Conservation (phyloP, 2,797 vertebrate genomes). For the Tapera naevia region DNA sequence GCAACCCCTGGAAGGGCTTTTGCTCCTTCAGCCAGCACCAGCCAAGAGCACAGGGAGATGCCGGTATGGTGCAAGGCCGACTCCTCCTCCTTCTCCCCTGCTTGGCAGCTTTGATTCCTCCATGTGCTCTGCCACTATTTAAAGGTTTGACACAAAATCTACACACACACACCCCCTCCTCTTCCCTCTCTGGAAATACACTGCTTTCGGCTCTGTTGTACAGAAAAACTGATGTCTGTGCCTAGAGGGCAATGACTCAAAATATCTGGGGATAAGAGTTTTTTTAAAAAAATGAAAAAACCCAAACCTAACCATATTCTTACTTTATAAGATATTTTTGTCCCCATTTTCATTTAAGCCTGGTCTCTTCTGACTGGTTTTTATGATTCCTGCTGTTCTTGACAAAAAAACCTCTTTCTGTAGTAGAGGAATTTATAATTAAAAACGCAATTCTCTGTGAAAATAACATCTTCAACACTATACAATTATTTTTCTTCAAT, state of each 20-base stretch:
- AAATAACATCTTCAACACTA: slow-evolving; percentile 13
- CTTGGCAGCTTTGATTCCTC: background rate
- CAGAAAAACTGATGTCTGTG: background rate
- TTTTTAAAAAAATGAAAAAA: too few species aligned
- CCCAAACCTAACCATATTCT: background rate
- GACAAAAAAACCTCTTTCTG: background rate
- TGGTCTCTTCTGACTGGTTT: background rate
- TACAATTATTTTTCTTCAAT: background rate
- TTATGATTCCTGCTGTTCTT: background rate
- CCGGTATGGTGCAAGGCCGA: background rate
- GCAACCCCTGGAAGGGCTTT: background rate
- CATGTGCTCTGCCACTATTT: background rate
- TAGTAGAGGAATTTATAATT: background rate
- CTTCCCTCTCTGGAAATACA: background rate
- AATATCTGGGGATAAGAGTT: background rate
- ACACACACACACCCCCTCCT: background rate
- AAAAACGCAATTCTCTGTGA: background rate
- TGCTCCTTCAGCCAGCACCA: background rate
- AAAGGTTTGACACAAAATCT: background rate
- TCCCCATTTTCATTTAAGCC: background rate
- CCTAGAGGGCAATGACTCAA: background rate
- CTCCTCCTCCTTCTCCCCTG: background rate
- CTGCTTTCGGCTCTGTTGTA: background rate
- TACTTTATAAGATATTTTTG: background rate
- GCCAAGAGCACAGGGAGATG: background rate